These are phyloP conservation scores for Lysandra coridon DNA, from an alignment of 2,888 invertebrate species.

Conservation along the genomic window DNA sequence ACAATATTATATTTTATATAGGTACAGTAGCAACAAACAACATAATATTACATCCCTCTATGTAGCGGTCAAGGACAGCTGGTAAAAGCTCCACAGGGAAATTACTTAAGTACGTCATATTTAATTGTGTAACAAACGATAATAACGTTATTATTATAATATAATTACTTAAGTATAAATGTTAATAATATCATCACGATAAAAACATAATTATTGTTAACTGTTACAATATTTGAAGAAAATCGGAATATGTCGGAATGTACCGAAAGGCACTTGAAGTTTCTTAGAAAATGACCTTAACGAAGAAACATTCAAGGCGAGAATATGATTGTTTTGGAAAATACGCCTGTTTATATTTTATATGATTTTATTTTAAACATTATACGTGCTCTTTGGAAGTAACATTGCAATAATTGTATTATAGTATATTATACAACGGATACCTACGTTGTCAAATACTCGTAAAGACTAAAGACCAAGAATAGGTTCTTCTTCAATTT, in stretches of 20 bases:
- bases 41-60: neutral
- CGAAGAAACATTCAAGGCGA: neutral
- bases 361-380: neutral
- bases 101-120: neutral
- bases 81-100: neutral
- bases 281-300: constrained; percentile 7
- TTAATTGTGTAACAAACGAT: neutral
- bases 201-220: neutral
- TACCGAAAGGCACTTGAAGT: neutral
- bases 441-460: too few species aligned
- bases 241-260: neutral
- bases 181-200: neutral
- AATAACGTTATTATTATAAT: neutral
- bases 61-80: neutral
- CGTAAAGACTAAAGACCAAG: too few species aligned
- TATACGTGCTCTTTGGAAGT: too few species aligned
- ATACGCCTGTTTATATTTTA: constrained; percentile 39
- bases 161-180: neutral
- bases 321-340: constrained; percentile 7
- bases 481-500: too few species aligned
- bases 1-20: too few species aligned
- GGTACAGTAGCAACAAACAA: too few species aligned
- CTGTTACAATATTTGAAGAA: neutral
- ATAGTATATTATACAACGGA: too few species aligned
- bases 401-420: too few species aligned